Evolutionary conservation across 2,888 invertebrate genomes (phyloP), one percentile per base, ranked within the genome.

Genomic region (Thymelicus acteon): DNA sequence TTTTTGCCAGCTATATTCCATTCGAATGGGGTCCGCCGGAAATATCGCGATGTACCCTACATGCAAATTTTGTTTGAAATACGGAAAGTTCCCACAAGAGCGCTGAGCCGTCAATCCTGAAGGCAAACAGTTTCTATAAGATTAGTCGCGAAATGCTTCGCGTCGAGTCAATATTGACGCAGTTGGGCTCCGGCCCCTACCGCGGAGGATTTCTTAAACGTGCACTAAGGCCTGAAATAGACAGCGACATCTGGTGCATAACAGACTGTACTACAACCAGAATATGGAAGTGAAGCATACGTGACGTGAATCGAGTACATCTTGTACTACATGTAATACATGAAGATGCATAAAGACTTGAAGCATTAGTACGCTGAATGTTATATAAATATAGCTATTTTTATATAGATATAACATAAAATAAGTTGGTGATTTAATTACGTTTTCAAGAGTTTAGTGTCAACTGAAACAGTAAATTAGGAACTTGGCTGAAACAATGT

Each of bases 101-200:
- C 85, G 82, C 82, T 76, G 86, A 87, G 85, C 87, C 89, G 88
- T 90, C 89, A 88, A 90, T 90, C 89, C 86, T 78, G 83, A 85
- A 87, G 75, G 90, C 88, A 91, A 91, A 91, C 89, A 91, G 88
- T 90, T 89, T 91, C 90, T 89, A 91, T 90, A 90, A 91, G 91
- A 91, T 91, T 91, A 91, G 89, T 88, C 86, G 88, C 82, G 82
- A 85, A 88, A 88, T 88, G 88, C 88, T 87, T 83, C 85, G 83
- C 79, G 82, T 80, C 77, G 77, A 84, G 89, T 90, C 89, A 91
- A 91, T 91, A 90, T 90, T 90, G 88, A 88, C 87, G 82, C 79
- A 78, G 82, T 78, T 79, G 76, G 80, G 24, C 79, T 82, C 75
- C 73, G 80, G 3, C 44, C 44, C 44, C 8, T n/a, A 19, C 24